These are phyloP conservation scores for Drosophila erecta DNA, from an alignment of 1,140 invertebrate genomes.

Conservation along the genomic window DNA sequence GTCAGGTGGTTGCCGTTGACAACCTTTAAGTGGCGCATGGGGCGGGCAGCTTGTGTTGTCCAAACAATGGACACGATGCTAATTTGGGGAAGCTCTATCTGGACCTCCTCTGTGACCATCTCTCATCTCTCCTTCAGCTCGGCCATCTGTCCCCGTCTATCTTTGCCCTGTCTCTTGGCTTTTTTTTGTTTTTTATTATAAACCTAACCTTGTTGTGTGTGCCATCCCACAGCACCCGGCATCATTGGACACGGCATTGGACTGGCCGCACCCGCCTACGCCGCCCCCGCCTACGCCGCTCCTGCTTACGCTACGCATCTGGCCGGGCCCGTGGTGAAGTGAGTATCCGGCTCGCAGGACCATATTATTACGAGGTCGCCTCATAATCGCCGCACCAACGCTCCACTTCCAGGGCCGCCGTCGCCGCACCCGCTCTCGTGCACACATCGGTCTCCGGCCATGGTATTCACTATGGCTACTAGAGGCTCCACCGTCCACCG, in stretches of 20 bases:
- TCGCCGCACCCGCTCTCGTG: conserved; percentile 79
- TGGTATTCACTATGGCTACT: conserved; percentile 85
- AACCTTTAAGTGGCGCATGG: conserved; percentile 22
- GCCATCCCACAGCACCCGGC: conserved; percentile 49
- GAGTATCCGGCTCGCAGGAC: conserved; percentile 47
- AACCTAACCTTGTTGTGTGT: conserved; percentile 6
- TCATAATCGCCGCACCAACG: conserved; percentile 8
- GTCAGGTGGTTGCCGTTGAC: conserved; percentile 40
- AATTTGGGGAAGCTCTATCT: conserved; percentile 29
- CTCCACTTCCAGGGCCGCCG: conserved; percentile 56
- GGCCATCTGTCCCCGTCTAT: conserved; percentile 1
- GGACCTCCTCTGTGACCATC: not conserved
- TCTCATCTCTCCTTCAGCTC: not conserved
- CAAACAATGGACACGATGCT: conserved; percentile 37
- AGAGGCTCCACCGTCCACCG: conserved; percentile 32
- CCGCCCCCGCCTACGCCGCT: conserved; percentile 57
- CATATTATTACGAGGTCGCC: conserved; percentile 48
- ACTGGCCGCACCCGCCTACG: conserved; percentile 66
- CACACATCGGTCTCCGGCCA: conserved; percentile 85
- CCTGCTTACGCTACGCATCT: conserved; percentile 72
- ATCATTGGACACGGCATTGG: conserved; percentile 74
- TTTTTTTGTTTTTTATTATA: conserved; percentile 21
- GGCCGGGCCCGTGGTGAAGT: conserved; percentile 74
- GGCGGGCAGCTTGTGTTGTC: conserved; percentile 28
- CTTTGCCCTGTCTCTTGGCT: not conserved